Evolutionary conservation across 2,797 vertebrate genomes (phyloP).

Genomic region (Melanotaenia pygmaea): DNA sequence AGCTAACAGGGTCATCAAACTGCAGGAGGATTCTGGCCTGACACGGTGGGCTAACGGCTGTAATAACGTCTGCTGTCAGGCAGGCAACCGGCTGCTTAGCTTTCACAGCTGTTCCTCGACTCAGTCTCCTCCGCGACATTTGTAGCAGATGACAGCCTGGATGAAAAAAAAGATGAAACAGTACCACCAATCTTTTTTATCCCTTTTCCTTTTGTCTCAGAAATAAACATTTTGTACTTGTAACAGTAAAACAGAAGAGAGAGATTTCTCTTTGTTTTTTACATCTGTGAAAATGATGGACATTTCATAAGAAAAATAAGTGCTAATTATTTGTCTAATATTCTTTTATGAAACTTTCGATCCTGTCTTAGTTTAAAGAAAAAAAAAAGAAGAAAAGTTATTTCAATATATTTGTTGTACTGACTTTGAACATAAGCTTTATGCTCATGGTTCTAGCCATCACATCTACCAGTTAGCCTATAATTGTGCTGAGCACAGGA

Average conservation of each 20-base stretch:
- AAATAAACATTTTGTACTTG: not conserved
- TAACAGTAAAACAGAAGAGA: not conserved
- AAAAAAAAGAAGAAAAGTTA: too few relatives aligned
- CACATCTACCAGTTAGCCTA: not conserved
- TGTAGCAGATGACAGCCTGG: constrained; percentile 35
- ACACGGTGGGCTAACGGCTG: constrained; percentile 25
- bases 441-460: not conserved
- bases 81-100: constrained; percentile 38
- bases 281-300: not conserved
- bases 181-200: not conserved
- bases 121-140: constrained; percentile 15
- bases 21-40: constrained; percentile 40
- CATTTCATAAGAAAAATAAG: too few relatives aligned
- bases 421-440: not conserved
- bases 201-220: not conserved
- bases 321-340: not conserved
- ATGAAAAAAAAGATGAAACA: constrained; percentile 13
- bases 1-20: constrained; percentile 60
- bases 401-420: not conserved
- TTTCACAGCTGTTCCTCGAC: constrained; percentile 40
- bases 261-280: not conserved
- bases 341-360: not conserved
- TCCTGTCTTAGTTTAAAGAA: not conserved
- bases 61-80: constrained; percentile 32
- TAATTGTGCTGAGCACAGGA: not conserved